These are phyloP conservation scores for Drosophila sechellia DNA, from an alignment of 1,140 invertebrate genomes.

Conservation along the genomic window DNA sequence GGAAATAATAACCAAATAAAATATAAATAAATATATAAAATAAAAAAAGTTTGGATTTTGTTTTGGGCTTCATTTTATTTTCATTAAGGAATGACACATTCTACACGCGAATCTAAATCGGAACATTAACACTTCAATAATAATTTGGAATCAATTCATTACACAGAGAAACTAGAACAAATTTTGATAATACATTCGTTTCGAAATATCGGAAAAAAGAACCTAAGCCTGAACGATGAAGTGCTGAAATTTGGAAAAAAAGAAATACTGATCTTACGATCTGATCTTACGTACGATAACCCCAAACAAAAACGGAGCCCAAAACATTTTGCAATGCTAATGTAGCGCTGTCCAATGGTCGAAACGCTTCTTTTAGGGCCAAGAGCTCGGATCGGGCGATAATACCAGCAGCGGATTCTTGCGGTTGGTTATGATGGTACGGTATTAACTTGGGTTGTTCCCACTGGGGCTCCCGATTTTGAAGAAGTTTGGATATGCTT, in stretches of 20 bases:
- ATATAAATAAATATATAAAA: not conserved
- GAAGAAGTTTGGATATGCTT: constrained; percentile 70
- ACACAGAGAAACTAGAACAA: constrained; percentile 31
- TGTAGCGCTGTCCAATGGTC: constrained; percentile 1
- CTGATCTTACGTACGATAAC: constrained; percentile 2
- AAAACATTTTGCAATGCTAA: constrained; percentile 29
- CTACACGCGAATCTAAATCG: constrained; percentile 22
- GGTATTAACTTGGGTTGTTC: not conserved
- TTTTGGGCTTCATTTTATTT: constrained; percentile 67
- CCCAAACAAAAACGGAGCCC: constrained; percentile 13
- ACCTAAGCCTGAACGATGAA: not conserved
- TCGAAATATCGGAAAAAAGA: constrained; percentile 15
- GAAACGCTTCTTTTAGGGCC: not conserved
- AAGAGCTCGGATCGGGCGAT: constrained; percentile 14
- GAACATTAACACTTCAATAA: constrained; percentile 4
- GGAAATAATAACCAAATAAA: constrained; percentile 1
- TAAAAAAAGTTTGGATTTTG: constrained; percentile 15
- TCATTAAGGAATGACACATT: constrained; percentile 25
- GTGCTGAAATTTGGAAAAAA: constrained; percentile 34
- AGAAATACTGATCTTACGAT: constrained; percentile 11
- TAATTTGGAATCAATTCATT: constrained; percentile 53
- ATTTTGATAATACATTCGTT: constrained; percentile 34
- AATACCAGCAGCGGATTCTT: not conserved
- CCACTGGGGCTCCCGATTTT: constrained; percentile 28
- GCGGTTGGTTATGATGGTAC: not conserved